Evolutionary conservation across 2,888 invertebrate genomes (phyloP).

Genomic region (Cosmia trapezina): DNA sequence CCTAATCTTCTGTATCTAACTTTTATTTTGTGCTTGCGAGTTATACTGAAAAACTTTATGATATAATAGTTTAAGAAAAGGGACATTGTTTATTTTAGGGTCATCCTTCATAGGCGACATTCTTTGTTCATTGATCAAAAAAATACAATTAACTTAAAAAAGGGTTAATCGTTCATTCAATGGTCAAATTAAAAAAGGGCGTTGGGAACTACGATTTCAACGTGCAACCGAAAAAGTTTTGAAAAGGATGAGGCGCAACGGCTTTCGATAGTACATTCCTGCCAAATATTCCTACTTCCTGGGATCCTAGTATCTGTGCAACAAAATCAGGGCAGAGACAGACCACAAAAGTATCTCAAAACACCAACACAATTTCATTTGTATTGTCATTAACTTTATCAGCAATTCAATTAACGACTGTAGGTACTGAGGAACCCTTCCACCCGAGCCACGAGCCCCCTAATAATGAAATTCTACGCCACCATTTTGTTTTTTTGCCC

Average conservation of each 20-base stretch:
- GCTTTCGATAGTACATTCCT: too few relatives aligned
- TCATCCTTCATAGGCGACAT: too few relatives aligned
- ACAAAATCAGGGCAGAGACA: neutral
- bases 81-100: too few relatives aligned
- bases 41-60: conserved; percentile 38
- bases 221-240: too few relatives aligned
- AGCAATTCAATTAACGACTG: conserved; percentile 38
- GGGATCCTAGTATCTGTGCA: neutral
- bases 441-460: neutral
- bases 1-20: neutral
- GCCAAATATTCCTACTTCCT: neutral
- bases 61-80: too few relatives aligned
- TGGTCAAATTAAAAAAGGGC: too few relatives aligned
- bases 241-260: too few relatives aligned
- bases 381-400: conserved; percentile 34
- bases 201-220: too few relatives aligned
- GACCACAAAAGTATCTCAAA: conserved; percentile 4
- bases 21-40: neutral
- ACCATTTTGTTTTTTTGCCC: conserved; percentile 46
- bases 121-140: too few relatives aligned
- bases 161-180: too few relatives aligned
- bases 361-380: conserved; percentile 6
- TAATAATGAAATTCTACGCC: conserved; percentile 47
- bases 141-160: too few relatives aligned
- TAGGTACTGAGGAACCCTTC: conserved; percentile 21